These are phyloP conservation scores for Leucophenga maculata DNA, from an alignment of 2,888 invertebrate genomes.

Conservation along the genomic window DNA sequence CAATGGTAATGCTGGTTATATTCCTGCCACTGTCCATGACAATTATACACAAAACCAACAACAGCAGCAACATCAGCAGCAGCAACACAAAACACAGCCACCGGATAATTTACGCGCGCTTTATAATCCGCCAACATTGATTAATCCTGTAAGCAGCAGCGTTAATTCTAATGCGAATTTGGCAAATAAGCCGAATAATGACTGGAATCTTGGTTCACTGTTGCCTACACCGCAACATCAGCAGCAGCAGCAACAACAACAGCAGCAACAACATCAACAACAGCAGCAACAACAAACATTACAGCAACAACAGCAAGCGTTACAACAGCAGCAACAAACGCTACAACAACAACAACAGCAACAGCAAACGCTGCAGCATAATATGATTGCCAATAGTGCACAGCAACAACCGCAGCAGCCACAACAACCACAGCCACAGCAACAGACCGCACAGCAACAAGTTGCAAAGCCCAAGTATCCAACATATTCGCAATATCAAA, in stretches of 20 bases:
- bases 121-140: conserved; percentile 57
- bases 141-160: conserved; percentile 50
- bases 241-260: conserved; percentile 35
- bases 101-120: conserved; percentile 54
- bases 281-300: conserved; percentile 40
- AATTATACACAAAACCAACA: conserved; percentile 44
- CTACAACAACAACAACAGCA: conserved; percentile 30
- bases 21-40: conserved; percentile 40
- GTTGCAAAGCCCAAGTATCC: conserved; percentile 58
- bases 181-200: conserved; percentile 41
- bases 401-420: conserved; percentile 40
- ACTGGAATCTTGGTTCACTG: conserved; percentile 52
- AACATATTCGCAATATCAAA: conserved; percentile 67
- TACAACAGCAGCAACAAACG: conserved; percentile 41
- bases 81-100: conserved; percentile 45
- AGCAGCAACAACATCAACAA: conserved; percentile 25
- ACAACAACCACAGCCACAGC: conserved; percentile 44
- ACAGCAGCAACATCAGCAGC: conserved; percentile 41
- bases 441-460: conserved; percentile 39
- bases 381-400: conserved; percentile 28
- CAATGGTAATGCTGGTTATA: conserved; percentile 45
- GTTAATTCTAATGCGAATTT: conserved; percentile 32
- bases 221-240: conserved; percentile 42
- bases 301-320: conserved; percentile 38
- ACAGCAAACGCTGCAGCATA: conserved; percentile 34